These are phyloP conservation scores for Ceratina japonica DNA, from an alignment of 1,140 invertebrate genomes.

Conservation along the genomic window DNA sequence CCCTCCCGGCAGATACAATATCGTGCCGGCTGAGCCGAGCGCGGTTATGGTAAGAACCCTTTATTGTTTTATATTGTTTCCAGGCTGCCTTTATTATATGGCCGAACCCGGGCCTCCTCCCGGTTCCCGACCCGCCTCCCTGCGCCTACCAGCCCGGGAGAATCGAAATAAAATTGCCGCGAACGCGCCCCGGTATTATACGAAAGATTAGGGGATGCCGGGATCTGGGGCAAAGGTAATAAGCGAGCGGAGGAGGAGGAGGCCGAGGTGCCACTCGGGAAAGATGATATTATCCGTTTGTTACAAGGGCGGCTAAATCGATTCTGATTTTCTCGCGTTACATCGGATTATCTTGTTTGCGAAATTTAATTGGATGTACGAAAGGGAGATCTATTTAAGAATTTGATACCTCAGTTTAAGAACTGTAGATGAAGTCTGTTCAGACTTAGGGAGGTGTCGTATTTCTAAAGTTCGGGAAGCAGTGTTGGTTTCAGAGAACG, in stretches of 20 bases:
- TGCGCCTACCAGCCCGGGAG: slow-evolving; percentile 12
- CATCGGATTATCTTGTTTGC: neutral
- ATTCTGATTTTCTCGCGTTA: neutral
- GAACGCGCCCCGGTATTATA: slow-evolving; percentile 36
- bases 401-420: too few species aligned
- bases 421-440: too few species aligned
- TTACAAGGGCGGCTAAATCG: neutral
- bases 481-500: too few species aligned
- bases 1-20: slow-evolving; percentile 67
- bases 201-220: slow-evolving; percentile 26
- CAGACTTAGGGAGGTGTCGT: too few species aligned
- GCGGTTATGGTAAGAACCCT: slow-evolving; percentile 71
- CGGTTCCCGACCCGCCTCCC: neutral
- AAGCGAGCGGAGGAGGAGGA: neutral
- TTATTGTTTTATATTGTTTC: slow-evolving; percentile 77
- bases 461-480: too few species aligned
- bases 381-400: too few species aligned
- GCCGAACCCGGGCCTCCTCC: slow-evolving; percentile 5
- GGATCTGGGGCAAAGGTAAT: slow-evolving; percentile 18
- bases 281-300: neutral
- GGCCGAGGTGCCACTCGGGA: neutral
- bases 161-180: slow-evolving; percentile 67
- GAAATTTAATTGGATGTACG: too few species aligned
- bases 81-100: slow-evolving; percentile 56
- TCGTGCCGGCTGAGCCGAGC: slow-evolving; percentile 51